These are phyloP conservation scores for Megaleporinus macrocephalus DNA, from an alignment of 2,113 vertebrate species.

Conservation along the genomic window DNA sequence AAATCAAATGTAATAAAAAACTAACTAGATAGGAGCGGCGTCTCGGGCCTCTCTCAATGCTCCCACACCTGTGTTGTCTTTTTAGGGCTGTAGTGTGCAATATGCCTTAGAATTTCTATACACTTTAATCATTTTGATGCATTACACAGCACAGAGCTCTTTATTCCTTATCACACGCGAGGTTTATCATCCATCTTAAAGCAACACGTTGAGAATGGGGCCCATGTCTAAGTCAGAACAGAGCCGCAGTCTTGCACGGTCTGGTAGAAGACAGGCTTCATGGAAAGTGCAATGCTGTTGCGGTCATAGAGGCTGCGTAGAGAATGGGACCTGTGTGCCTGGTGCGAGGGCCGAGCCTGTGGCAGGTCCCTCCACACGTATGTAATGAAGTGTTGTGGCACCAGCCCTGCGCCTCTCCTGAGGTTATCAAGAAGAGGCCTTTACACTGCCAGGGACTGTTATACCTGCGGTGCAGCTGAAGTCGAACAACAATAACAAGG, in stretches of 20 bases:
- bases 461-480: slow-evolving; percentile 35
- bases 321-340: slow-evolving; percentile 57
- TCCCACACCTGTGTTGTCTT: neutral
- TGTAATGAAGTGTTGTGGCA: slow-evolving; percentile 58
- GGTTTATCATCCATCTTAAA: slow-evolving; percentile 51
- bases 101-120: neutral
- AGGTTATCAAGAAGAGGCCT: slow-evolving; percentile 34
- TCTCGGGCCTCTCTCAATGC: neutral
- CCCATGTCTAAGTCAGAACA: slow-evolving; percentile 50
- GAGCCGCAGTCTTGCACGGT: slow-evolving; percentile 33
- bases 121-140: slow-evolving; percentile 24
- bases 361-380: slow-evolving; percentile 33
- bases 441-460: slow-evolving; percentile 40
- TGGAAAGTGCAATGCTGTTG: slow-evolving; percentile 18
- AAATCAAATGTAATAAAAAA: slow-evolving; percentile 48
- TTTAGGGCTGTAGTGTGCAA: neutral
- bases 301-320: slow-evolving; percentile 4
- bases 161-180: slow-evolving; percentile 27
- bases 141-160: neutral
- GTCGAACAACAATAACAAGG: slow-evolving; percentile 64
- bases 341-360: slow-evolving; percentile 1
- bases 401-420: slow-evolving; percentile 12
- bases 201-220: slow-evolving; percentile 40
- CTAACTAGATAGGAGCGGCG: neutral
- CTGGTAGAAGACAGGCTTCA: slow-evolving; percentile 19